Conservation (phyloP, 1,140 invertebrate species). For the Meloidogyne hapla region DNA sequence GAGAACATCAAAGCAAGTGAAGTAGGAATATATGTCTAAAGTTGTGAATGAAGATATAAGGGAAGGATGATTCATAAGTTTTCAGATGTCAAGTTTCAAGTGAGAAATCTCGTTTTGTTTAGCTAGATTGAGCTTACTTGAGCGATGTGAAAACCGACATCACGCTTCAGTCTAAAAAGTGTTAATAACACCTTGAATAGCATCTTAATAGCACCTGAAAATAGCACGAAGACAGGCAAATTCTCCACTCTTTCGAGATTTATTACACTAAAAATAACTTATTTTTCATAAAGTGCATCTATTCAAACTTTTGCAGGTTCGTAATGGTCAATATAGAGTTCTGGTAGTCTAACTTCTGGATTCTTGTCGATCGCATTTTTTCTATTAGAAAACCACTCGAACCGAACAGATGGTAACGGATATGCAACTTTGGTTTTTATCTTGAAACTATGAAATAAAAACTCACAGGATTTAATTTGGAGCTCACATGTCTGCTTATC, state of each 20-base stretch:
- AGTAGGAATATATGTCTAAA: constrained; percentile 77
- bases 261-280: constrained; percentile 41
- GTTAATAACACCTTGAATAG: too few species aligned
- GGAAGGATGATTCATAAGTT: too few species aligned
- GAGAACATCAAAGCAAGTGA: constrained; percentile 80
- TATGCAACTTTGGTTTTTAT: too few species aligned
- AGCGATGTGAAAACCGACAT: constrained; percentile 82
- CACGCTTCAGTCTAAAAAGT: constrained; percentile 73
- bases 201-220: constrained; percentile 67
- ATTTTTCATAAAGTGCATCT: neutral
- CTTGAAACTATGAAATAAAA: neutral
- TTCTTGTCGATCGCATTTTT: constrained; percentile 62
- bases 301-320: constrained; percentile 34
- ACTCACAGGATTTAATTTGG: constrained; percentile 61
- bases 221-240: constrained; percentile 73
- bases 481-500: constrained; percentile 64
- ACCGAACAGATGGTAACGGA: constrained; percentile 61
- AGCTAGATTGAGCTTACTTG: constrained; percentile 65
- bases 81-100: too few species aligned
- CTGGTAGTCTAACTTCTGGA: constrained; percentile 62
- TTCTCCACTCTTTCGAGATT: constrained; percentile 65
- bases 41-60: neutral
- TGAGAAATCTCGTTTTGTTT: too few species aligned
- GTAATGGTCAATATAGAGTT: constrained; percentile 60
- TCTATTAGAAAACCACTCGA: constrained; percentile 62